phyloP scores from a whole-genome alignment of 2,113 vertebrate genomes.

The Phylloscopus trochilus region DNA sequence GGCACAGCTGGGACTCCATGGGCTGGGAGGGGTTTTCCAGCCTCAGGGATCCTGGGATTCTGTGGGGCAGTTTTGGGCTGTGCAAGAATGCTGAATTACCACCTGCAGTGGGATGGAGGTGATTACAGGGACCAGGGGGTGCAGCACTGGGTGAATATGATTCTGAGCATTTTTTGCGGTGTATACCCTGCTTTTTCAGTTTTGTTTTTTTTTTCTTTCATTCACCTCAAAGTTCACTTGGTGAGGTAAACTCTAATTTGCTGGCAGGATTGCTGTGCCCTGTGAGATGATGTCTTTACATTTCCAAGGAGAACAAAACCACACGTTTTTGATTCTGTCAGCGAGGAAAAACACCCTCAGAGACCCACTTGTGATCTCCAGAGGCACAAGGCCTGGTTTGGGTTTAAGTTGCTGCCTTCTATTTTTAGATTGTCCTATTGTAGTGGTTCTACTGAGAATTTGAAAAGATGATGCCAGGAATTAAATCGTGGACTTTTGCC shows the following conservation, averaged over 20 bases:
- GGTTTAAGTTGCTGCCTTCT: not conserved
- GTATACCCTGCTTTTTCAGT: not conserved
- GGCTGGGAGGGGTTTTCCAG: not conserved
- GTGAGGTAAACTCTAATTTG: conserved; percentile 30
- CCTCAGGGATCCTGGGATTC: not conserved
- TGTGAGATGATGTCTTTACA: not conserved
- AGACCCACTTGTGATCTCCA: not conserved
- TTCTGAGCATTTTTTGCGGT: conserved; percentile 4
- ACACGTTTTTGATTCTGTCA: not conserved
- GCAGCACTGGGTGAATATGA: not conserved
- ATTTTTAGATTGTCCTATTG: not conserved
- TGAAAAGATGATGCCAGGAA: not conserved
- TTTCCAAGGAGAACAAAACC: not conserved
- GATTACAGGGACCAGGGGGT: not conserved
- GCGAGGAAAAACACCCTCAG: not conserved
- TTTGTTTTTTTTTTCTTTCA: not conserved
- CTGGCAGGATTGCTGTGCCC: not conserved
- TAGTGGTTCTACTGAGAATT: not conserved
- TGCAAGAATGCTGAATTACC: conserved; percentile 23
- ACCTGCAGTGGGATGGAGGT: not conserved
- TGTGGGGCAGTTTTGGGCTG: not conserved
- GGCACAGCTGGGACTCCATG: not conserved
- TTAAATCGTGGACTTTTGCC: not conserved
- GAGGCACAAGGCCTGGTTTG: not conserved
- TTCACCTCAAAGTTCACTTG: conserved; percentile 3